Base-by-base conservation (phyloP, 1,140 invertebrate species). In the Xylocopa sonorina region DNA sequence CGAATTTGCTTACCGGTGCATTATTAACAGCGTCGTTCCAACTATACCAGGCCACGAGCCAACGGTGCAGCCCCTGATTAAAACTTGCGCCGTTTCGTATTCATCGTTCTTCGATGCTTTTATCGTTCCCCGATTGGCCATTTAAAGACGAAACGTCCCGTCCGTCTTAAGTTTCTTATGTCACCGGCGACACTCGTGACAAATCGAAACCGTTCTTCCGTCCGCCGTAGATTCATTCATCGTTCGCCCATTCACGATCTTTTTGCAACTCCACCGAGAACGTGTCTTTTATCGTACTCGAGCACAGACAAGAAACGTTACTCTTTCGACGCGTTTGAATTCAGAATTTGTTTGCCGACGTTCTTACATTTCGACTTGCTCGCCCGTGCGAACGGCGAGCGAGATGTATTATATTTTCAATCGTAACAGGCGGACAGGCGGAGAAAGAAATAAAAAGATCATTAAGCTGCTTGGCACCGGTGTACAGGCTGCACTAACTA, bases 401-500 rank as follows among this genome's bases (percentile, higher is more conserved):
- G 38, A 16, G 51, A 41, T 43, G 41, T 29, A 29, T 24, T 43
- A 32, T 29, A 29, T 24, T 80, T 67, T 38, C 38, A 4, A 14
- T 29, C 3, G 16, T 16, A 62, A 68, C 51, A 10, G 27, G 4
- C 18, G 51, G 2, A 55, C 43, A 53, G 51, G 16, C 3, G 10
- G 5, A 9, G 0, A 6, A 60, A 60, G 63, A 63, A 50, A 38
- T 27, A 63, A 71, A 66, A 71, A 51, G 58, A 46, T 78, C 67
- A 67, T 81, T 64, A 53, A 27, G 46, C 10, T 3, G 24, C 57
- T 53, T 29, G 78, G 29, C n/a, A 57, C 27, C 48, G 43, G 38
- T 43, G 9, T 27, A 66, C 21, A 14, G 41, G 29, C 60, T 24
- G 24, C 46, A 7, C 69, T 80, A 86, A 86, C 82, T 86, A 82